Evolutionary conservation across 2,888 invertebrate species (phyloP), one percentile per base, ranked within the genome.

Genomic region (Lasioglossum vierecki): DNA sequence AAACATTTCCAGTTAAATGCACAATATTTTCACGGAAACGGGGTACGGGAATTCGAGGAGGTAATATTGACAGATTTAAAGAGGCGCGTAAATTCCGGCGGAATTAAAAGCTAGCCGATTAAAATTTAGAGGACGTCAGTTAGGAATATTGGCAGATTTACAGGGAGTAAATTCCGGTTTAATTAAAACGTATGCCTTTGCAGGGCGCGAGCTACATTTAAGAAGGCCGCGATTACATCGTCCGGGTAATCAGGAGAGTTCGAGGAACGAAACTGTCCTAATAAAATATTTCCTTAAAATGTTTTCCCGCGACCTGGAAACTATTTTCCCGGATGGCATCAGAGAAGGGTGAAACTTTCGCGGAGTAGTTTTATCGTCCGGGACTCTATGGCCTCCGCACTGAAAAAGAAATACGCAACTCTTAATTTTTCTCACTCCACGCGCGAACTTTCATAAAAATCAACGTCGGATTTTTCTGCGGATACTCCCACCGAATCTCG

Each of bases 241-340:
- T 41, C n/a, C 70, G 41, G 41, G 70, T 41, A 41, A 70, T 70
- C 70, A 70, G 63, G 39, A 68, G 66, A 70, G 41, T n/a, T 70
- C 22, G 22, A 41, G 41, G 70, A 70, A 70, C 41, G 70, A 70
- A 41, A 70, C 41, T 70, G 70, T 41, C n/a, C n/a, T 70, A 70
- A 70, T 70, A 70, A 70, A 70, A 70, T 70, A 70, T 70, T 70
- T 70, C 70, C 41, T 41, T n/a, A 70, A 70, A 70, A 41, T 70
- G 70, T 70, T 70, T 70, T n/a, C 41, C 70, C 13, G n/a, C 70
- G 70, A n/a, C 70, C 39, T 41, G 70, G 41, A 41, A 70, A 70
- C 70, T 70, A 70, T 70, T 70, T 70, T 41, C 70, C 70, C 5
- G 11, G 70, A 70, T 70, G n/a, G 41, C 41, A 70, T 70, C 70